phyloP scores from a whole-genome alignment of 2,797 vertebrate genomes.

The Propithecus perrieri region DNA sequence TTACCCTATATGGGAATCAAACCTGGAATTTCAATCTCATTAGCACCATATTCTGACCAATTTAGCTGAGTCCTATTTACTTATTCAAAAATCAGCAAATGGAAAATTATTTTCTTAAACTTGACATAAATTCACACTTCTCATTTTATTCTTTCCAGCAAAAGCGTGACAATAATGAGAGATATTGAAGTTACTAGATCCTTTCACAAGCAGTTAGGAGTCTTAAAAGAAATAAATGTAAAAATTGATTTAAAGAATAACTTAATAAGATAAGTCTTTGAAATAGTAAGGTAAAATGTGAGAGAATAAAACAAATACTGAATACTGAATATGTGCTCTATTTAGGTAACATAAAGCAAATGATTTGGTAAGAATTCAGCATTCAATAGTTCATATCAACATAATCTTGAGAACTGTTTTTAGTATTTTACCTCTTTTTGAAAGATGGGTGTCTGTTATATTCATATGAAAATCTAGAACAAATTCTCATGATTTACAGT shows the following conservation, averaged over 20 bases:
- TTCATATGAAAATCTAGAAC: background rate
- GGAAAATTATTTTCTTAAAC: slow-evolving; percentile 48
- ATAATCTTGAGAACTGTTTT: background rate
- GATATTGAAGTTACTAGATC: background rate
- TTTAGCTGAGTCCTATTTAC: background rate
- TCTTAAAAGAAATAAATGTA: background rate
- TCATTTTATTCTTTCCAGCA: slow-evolving; percentile 24
- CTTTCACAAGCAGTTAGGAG: background rate
- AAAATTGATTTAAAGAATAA: slow-evolving; percentile 24
- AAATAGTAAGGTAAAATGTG: background rate
- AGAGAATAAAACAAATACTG: background rate
- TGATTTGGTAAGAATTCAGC: background rate
- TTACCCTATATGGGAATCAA: slow-evolving; percentile 7
- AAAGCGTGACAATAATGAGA: slow-evolving; percentile 45
- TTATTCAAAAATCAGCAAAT: slow-evolving; percentile 49
- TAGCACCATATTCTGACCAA: slow-evolving; percentile 2
- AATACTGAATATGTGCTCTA: background rate
- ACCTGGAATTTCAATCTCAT: slow-evolving; percentile 8
- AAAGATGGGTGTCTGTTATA: background rate
- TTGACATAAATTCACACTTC: slow-evolving; percentile 19
- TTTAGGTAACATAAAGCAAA: background rate
- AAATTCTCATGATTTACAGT: background rate
- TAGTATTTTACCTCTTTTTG: background rate
- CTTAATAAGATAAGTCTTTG: background rate
- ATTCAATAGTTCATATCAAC: background rate